Percentiles rank a stretch among this genome's conserved stretches.
These are phyloP conservation scores for Protosalanx chinensis DNA, from an alignment of 2,797 vertebrate genomes.

Conservation along the genomic window DNA sequence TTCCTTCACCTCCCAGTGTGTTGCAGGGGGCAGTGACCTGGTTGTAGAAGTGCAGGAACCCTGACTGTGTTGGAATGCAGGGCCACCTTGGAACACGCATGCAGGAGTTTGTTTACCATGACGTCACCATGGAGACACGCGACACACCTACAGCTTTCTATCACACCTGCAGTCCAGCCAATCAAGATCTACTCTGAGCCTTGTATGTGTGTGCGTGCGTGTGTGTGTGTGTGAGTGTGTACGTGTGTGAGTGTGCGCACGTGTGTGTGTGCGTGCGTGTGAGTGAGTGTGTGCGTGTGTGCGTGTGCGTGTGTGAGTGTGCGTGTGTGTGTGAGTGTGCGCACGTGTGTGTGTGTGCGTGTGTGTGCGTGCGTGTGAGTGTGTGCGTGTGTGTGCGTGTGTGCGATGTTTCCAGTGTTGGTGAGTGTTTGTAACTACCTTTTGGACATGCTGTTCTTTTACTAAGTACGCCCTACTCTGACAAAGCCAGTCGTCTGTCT, in stretches of 20 bases:
- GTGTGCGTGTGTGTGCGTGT: neutral
- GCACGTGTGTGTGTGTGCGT: too few relatives aligned
- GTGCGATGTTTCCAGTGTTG: neutral
- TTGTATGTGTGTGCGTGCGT: too few relatives aligned
- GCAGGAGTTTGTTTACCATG: conserved; percentile 56
- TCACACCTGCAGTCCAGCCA: too few relatives aligned
- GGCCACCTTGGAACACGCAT: conserved; percentile 73
- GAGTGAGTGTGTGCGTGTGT: too few relatives aligned
- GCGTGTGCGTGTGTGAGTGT: too few relatives aligned
- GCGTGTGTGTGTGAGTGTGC: too few relatives aligned
- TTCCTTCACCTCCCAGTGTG: conserved; percentile 54
- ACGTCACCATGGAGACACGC: conserved; percentile 45
- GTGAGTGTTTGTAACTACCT: neutral
- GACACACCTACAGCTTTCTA: conserved; percentile 33
- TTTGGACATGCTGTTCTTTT: conserved; percentile 1
- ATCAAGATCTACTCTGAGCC: neutral
- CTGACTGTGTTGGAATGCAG: conserved; percentile 16
- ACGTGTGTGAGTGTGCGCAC: too few relatives aligned
- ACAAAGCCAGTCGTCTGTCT: neutral
- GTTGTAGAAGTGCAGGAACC: conserved; percentile 56
- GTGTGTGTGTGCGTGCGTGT: too few relatives aligned
- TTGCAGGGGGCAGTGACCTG: conserved; percentile 68
- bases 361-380: too few relatives aligned
- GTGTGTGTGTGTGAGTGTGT: neutral
- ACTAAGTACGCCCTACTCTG: neutral